Evolutionary conservation across 2,113 vertebrate species (phyloP).

Genomic region (Bos javanicus): DNA sequence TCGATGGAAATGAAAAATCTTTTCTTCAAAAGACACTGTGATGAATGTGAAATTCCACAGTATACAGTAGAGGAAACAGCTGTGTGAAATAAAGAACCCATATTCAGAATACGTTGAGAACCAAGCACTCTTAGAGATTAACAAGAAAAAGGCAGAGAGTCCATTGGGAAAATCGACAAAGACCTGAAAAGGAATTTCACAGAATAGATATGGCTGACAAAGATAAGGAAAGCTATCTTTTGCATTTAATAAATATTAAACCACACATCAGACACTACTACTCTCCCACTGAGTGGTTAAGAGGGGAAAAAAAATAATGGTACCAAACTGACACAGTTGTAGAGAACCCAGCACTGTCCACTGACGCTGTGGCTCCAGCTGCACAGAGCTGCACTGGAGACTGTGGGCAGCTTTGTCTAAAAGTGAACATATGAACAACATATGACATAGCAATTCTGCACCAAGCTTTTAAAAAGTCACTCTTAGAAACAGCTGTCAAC

Average conservation of each 20-base stretch:
- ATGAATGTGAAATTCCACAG: background rate
- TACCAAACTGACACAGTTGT: background rate
- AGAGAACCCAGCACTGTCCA: fast-evolving
- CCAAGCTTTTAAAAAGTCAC: background rate
- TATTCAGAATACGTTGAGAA: background rate
- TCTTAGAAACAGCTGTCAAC: background rate
- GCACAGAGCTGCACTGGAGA: background rate
- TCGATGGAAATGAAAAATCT: background rate
- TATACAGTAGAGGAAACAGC: background rate
- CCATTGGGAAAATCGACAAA: background rate
- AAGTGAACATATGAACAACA: background rate
- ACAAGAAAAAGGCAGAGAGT: background rate
- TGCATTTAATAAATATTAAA: background rate
- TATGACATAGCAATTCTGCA: background rate
- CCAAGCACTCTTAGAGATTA: background rate
- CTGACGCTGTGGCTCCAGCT: fast-evolving
- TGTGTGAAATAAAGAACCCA: background rate
- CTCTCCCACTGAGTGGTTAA: background rate
- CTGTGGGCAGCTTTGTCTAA: background rate
- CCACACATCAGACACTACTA: background rate
- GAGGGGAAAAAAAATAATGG: background rate
- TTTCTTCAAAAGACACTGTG: background rate
- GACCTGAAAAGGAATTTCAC: background rate
- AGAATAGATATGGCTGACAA: background rate
- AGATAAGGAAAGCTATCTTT: background rate